phyloP scores from a whole-genome alignment of 2,888 invertebrate genomes.

The Calliopum simillimum region DNA sequence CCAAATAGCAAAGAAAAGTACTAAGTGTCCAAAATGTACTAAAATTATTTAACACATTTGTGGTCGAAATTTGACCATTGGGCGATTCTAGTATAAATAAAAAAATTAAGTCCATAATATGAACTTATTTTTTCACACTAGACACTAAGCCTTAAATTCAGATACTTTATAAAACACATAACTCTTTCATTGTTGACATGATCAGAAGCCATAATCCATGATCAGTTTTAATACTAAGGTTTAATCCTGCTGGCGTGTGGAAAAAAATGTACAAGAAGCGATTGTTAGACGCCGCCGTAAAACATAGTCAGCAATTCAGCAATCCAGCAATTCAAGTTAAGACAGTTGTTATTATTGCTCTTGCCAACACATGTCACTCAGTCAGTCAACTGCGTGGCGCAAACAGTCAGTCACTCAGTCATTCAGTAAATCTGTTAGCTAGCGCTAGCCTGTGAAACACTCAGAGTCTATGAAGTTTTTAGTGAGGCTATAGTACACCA shows the following conservation, averaged over 20 bases:
- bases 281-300: conserved; percentile 19
- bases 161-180: too few relatives aligned
- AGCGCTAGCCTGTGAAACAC: neutral
- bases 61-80: too few relatives aligned
- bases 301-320: conserved; percentile 23
- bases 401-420: conserved; percentile 16
- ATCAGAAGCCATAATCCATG: conserved; percentile 13
- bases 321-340: neutral
- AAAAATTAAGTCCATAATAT: too few relatives aligned
- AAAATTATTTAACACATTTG: too few relatives aligned
- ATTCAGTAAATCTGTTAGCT: neutral
- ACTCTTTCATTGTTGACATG: conserved; percentile 13
- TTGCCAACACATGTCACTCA: neutral
- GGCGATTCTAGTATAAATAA: too few relatives aligned
- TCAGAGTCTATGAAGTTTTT: neutral
- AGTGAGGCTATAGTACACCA: too few relatives aligned
- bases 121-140: too few relatives aligned
- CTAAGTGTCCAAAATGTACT: too few relatives aligned
- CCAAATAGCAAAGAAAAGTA: too few relatives aligned
- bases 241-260: neutral
- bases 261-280: conserved; percentile 6
- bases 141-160: too few relatives aligned
- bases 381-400: neutral
- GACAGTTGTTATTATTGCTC: conserved; percentile 2
- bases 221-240: too few relatives aligned